Conservation (phyloP, 2,797 vertebrate species). For the Bovichtus diacanthus region DNA sequence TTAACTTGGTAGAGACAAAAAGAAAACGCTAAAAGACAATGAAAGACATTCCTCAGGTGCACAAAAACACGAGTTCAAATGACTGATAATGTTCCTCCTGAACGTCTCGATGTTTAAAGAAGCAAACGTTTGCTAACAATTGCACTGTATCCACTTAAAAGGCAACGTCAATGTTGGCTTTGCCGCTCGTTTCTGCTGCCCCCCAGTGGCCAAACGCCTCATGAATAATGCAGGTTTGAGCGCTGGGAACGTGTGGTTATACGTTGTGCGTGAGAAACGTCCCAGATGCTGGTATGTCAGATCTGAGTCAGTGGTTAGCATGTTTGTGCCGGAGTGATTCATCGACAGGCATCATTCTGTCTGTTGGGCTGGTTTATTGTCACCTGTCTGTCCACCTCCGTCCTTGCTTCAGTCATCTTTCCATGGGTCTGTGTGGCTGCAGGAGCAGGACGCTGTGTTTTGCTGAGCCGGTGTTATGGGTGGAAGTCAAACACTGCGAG, state of each 20-base stretch:
- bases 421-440: conserved; percentile 3
- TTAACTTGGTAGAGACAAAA: background rate
- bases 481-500: conserved; percentile 57
- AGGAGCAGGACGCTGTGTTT: conserved; percentile 36
- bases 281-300: conserved; percentile 16
- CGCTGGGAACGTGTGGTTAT: too few species aligned
- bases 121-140: background rate
- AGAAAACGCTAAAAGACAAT: background rate
- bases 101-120: background rate
- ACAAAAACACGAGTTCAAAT: too few species aligned
- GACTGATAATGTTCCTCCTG: background rate
- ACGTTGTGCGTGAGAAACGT: background rate
- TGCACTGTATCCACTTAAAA: background rate
- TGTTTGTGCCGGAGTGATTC: conserved; percentile 34
- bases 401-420: conserved; percentile 11
- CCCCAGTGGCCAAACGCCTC: background rate
- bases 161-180: background rate
- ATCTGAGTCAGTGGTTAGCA: conserved; percentile 35
- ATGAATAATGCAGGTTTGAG: too few species aligned
- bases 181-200: background rate
- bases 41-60: too few species aligned
- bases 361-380: conserved; percentile 18
- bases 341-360: conserved; percentile 18
- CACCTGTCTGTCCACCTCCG: conserved; percentile 10
- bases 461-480: conserved; percentile 55